phyloP scores from a whole-genome alignment of 1,140 invertebrate genomes.

The Achroia grisella region DNA sequence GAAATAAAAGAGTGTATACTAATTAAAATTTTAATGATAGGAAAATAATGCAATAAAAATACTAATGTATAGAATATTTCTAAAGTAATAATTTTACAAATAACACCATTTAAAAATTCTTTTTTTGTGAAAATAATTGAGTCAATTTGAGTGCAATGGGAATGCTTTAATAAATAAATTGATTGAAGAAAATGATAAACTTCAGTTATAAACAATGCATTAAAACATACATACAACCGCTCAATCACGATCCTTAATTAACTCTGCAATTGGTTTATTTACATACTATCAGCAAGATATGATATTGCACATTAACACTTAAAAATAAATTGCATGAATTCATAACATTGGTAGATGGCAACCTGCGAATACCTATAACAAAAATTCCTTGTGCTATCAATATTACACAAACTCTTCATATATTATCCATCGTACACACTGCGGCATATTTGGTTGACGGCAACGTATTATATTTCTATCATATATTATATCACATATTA shows the following conservation, averaged over 20 bases:
- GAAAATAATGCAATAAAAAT: conserved; percentile 70
- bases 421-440: background rate
- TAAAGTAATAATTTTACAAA: conserved; percentile 60
- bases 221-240: conserved; percentile 27
- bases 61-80: conserved; percentile 60
- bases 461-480: no score
- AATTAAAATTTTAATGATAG: conserved; percentile 65
- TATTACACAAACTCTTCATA: conserved; percentile 7
- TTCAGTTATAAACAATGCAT: conserved; percentile 26
- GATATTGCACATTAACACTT: conserved; percentile 70
- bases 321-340: conserved; percentile 45
- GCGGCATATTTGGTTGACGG: no score
- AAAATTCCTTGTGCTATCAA: conserved; percentile 22
- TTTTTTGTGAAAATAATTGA: conserved; percentile 28
- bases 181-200: conserved; percentile 42
- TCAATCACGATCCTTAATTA: conserved; percentile 33
- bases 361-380: conserved; percentile 18
- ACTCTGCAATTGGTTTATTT: conserved; percentile 36
- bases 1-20: conserved; percentile 25
- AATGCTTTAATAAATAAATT: conserved; percentile 66
- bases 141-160: conserved; percentile 41
- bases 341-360: conserved; percentile 34
- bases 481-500: no score
- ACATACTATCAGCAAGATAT: conserved; percentile 41
- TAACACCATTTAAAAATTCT: conserved; percentile 27